Evolutionary conservation across 2,888 invertebrate species (phyloP).

Genomic region (Toxonevra muliebris): DNA sequence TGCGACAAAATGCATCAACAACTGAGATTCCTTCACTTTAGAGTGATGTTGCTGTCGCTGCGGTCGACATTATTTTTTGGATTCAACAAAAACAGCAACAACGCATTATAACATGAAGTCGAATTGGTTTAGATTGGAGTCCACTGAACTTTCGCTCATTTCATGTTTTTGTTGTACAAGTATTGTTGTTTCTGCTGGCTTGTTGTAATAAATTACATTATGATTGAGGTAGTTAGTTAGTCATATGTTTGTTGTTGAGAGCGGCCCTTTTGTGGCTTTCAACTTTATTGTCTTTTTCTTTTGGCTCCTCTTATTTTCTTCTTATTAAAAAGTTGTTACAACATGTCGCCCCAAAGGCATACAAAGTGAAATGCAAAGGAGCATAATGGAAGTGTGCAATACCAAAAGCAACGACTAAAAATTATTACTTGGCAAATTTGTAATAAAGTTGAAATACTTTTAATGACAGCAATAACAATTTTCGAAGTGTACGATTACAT

Average conservation of each 20-base stretch:
- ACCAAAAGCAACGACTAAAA: neutral
- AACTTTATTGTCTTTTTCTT: constrained; percentile 17
- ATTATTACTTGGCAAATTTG: no score
- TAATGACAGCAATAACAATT: constrained; percentile 23
- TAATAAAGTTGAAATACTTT: constrained; percentile 22
- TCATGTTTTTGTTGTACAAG: constrained; percentile 25
- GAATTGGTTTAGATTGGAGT: constrained; percentile 21
- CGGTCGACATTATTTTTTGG: no score
- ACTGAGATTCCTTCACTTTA: constrained; percentile 32
- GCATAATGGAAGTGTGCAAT: no score
- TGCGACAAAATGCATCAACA: constrained; percentile 21
- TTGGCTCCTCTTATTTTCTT: neutral
- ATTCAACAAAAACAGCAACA: neutral
- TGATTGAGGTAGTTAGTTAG: constrained; percentile 27
- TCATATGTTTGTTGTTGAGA: neutral
- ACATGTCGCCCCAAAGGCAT: constrained; percentile 14
- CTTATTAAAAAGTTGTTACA: constrained; percentile 30
- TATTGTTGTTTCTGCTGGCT: constrained; percentile 21
- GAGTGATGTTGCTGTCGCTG: neutral
- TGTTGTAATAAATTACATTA: constrained; percentile 36
- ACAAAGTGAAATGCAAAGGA: no score
- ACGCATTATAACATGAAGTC: neutral
- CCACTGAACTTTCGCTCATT: constrained; percentile 39
- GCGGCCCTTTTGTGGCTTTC: constrained; percentile 12
- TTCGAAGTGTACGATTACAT: no score